Percentiles rank a stretch among this genome's conserved stretches.
These are phyloP conservation scores for Terebella lapidaria DNA, from an alignment of 2,888 invertebrate species.

Conservation along the genomic window DNA sequence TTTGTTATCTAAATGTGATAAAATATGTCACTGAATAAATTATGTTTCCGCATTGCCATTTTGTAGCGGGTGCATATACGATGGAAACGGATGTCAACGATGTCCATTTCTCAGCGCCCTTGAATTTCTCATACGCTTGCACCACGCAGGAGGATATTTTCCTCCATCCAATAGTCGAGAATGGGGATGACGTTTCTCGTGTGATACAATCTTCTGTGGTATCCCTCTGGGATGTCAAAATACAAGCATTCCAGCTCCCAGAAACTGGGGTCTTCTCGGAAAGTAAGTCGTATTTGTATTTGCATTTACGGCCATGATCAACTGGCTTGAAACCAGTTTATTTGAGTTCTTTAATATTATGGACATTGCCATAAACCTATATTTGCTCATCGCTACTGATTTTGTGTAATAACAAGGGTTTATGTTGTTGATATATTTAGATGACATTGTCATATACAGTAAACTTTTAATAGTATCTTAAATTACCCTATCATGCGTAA, in stretches of 20 bases:
- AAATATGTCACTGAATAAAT: not conserved
- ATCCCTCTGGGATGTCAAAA: conserved; percentile 4
- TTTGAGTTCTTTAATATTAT: too few species aligned
- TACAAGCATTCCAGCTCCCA: conserved; percentile 13
- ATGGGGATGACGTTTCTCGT: not conserved
- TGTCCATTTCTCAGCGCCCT: conserved; percentile 10
- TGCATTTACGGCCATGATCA: not conserved
- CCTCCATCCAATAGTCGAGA: conserved; percentile 5
- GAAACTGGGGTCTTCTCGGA: conserved; percentile 9
- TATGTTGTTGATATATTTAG: too few species aligned
- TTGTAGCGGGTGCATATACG: conserved; percentile 11
- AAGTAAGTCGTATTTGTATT: conserved; percentile 1
- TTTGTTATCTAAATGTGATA: not conserved
- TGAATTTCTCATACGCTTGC: conserved; percentile 14
- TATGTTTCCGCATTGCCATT: not conserved
- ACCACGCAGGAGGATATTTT: conserved; percentile 1
- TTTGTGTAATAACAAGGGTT: not conserved
- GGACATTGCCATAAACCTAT: too few species aligned
- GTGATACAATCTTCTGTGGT: not conserved
- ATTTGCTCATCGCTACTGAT: too few species aligned
- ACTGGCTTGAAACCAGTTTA: too few species aligned
- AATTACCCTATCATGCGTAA: too few species aligned
- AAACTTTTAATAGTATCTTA: too few species aligned
- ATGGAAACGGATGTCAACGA: conserved; percentile 1
- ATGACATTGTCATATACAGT: too few species aligned